A percentile compares a stretch with the other conserved stretches of the same genome.
Evolutionary conservation across 2,113 vertebrate species (phyloP).

Genomic region (Cettia cetti): DNA sequence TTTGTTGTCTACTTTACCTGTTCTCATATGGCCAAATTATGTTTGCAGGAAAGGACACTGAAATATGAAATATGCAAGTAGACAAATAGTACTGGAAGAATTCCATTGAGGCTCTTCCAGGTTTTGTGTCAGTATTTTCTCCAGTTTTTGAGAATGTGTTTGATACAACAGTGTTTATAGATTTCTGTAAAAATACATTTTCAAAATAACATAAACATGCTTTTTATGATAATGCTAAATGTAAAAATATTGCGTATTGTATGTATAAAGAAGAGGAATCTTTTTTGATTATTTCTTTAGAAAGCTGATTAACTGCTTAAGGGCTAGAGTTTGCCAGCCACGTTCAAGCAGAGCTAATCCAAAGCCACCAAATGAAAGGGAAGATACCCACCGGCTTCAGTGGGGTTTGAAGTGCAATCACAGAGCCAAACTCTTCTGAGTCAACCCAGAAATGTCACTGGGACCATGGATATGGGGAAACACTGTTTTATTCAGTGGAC

Average conservation of each 20-base stretch:
- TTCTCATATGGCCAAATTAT: constrained; percentile 36
- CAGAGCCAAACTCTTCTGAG: neutral
- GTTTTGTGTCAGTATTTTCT: constrained; percentile 73
- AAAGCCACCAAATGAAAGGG: neutral
- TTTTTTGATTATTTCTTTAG: constrained; percentile 55
- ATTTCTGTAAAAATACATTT: constrained; percentile 74
- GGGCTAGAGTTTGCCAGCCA: constrained; percentile 30
- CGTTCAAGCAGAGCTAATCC: neutral
- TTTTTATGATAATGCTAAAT: constrained; percentile 73
- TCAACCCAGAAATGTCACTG: neutral
- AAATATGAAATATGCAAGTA: constrained; percentile 79
- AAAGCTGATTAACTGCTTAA: constrained; percentile 26
- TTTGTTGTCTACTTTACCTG: constrained; percentile 21
- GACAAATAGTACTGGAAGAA: constrained; percentile 69
- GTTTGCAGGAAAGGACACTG: constrained; percentile 53
- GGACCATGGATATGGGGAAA: neutral
- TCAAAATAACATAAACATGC: constrained; percentile 66
- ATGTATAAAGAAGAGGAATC: constrained; percentile 57
- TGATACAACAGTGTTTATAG: constrained; percentile 77
- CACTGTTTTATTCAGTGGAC: neutral
- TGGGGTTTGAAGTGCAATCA: neutral
- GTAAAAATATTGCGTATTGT: constrained; percentile 63
- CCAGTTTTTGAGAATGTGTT: constrained; percentile 78
- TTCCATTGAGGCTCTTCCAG: constrained; percentile 61
- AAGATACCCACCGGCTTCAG: neutral